Evolutionary conservation across 2,113 vertebrate species (phyloP), one percentile per base, ranked within the genome.

Genomic region (Poeciliopsis occidentalis): DNA sequence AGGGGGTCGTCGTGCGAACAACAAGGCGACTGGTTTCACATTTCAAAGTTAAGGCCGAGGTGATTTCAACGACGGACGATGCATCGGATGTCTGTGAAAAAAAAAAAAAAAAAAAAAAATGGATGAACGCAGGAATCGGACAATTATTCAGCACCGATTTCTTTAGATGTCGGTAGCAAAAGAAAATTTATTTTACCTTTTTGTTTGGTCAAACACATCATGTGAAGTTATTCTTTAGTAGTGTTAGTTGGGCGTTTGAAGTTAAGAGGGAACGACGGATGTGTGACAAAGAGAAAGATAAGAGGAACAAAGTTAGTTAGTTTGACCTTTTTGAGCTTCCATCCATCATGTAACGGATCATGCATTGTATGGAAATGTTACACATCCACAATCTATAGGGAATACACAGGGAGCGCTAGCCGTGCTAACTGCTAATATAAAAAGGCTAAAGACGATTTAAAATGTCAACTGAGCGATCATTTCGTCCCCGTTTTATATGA

Each of bases 1-100:
- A 67, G 30, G 7, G 73, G 74, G n/a, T 62, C 0, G 69, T 19
- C 71, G 89, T 88, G 85, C 80, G 90, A 92, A 89, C 89, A 88
- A 87, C 89, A 88, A 87, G 87, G 87, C 86, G 67, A 77, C 90
- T 37, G 61, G 71, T 89, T 83, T 71, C 90, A 91, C 88, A 92
- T 86, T 71, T 80, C 34, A 84, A 82, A 89, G 92, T 92, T 95
- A 96, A 94, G 95, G 94, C 94, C 71, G 93, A 94, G 94, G 95
- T 94, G 95, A 92, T 94, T 91, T 85, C 86, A 88, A 92, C 44
- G 44, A 47, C 5, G 4, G 44, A 47, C 17, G 44, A 19, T 5
- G 44, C 13, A 47, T 17, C 17, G 0, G 4, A 19, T 5, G 44
- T 47, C 44, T 47, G 44, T 1, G 17, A 47, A 1, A 29, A 29